A percentile compares a stretch with the other conserved stretches of the same genome.
phyloP scores from a whole-genome alignment of 2,113 vertebrate genomes.

The Saccopteryx bilineata region DNA sequence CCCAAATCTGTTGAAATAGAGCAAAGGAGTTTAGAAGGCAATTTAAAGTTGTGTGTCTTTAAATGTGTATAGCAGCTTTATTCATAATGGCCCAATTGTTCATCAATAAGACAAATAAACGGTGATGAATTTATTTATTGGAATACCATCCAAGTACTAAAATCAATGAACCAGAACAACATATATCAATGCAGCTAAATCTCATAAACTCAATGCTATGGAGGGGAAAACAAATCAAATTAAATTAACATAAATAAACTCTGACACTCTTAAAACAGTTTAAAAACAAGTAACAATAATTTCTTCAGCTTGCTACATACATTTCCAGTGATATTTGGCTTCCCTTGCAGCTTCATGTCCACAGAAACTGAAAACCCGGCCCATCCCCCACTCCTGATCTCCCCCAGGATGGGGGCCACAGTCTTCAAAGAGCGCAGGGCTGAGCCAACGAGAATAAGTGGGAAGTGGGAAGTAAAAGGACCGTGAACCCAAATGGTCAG shows the following conservation, averaged over 20 bases:
- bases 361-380: background rate
- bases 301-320: background rate
- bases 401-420: background rate
- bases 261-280: background rate
- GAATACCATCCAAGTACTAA: background rate
- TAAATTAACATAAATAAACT: background rate
- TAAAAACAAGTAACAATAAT: background rate
- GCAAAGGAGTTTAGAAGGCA: background rate
- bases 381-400: background rate
- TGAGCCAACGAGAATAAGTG: background rate
- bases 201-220: background rate
- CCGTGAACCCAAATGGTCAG: background rate
- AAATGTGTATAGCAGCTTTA: background rate
- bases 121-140: background rate
- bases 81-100: background rate
- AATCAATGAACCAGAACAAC: background rate
- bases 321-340: background rate
- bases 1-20: background rate
- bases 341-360: background rate
- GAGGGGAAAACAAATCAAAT: background rate
- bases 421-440: background rate
- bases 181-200: background rate
- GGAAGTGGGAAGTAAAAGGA: background rate
- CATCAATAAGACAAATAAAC: conserved; percentile 10
- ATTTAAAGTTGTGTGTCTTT: background rate